Evolutionary conservation across 1,140 invertebrate species (phyloP), one percentile per base, ranked within the genome.

Genomic region (Trialeurodes vaporariorum): DNA sequence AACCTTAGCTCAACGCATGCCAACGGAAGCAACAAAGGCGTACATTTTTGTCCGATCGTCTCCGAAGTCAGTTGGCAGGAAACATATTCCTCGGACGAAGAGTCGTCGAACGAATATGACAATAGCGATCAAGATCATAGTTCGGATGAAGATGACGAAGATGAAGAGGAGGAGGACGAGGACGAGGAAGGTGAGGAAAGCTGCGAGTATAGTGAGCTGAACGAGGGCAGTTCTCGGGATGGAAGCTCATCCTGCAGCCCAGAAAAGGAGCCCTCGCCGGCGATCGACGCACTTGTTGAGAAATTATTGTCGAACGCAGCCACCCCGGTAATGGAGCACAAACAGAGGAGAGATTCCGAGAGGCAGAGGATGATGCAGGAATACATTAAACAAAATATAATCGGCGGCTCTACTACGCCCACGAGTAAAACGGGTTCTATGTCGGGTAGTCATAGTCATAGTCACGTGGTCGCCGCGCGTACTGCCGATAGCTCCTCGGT

Each of bases 31-130:
- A 69, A 64, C 11, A 79, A 82, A 74, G 83, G 83, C 34, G 85
- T 86, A 1, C 84, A 84, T 68, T 89, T 89, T 71, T 86, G 85
- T 72, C 87, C 87, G 0, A 83, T 88, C 34, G 86, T 89, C 1
- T 83, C 85, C 22, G 86, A 88, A 75, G 86, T 88, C 34, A 87
- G 84, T 72, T 88, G 86, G 86, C 79, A 82, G 64, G 85, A 87
- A 68, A 49, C 34, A 17, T 49, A 49, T 17, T 49, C 34, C 34
- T 49, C 34, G 34, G 34, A 49, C 34, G 34, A 49, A 17, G 34
- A 49, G 34, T 9, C 5, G 5, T 49, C 34, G 5, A 17, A 17
- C 34, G n/a, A n/a, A n/a, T n/a, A n/a, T n/a, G n/a, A n/a, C n/a
- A n/a, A n/a, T n/a, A n/a, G n/a, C n/a, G n/a, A n/a, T n/a, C n/a